A percentile compares a stretch with the other conserved stretches of the same genome.
Conservation (phyloP, 2,888 invertebrate species). For the Dexiosoma caninum region DNA sequence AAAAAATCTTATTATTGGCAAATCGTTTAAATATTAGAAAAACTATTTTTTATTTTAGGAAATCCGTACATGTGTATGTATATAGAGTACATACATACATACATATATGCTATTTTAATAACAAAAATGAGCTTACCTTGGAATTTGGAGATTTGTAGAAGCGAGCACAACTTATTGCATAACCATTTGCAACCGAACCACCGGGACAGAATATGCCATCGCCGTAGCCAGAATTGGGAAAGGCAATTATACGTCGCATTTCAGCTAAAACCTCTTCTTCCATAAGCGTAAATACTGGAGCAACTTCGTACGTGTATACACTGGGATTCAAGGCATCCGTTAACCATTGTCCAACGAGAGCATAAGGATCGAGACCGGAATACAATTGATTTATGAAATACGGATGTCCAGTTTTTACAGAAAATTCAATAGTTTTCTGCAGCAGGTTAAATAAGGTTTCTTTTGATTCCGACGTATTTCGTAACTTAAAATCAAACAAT, state of each 20-base stretch:
- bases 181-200: constrained; percentile 93
- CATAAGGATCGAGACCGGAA: constrained; percentile 90
- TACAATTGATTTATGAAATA: constrained; percentile 93
- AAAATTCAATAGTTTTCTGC: constrained; percentile 87
- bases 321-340: constrained; percentile 92
- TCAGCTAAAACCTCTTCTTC: constrained; percentile 88
- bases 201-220: constrained; percentile 95
- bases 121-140: constrained; percentile 80
- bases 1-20: too few species aligned
- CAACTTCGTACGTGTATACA: constrained; percentile 93
- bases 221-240: constrained; percentile 83
- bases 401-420: constrained; percentile 93
- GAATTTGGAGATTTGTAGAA: constrained; percentile 84
- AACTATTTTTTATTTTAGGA: too few species aligned
- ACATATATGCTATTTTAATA: background rate
- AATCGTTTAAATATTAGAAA: too few species aligned
- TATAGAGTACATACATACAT: too few species aligned
- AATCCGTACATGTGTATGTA: background rate
- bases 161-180: constrained; percentile 92
- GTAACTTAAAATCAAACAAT: constrained; percentile 83
- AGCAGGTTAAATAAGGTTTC: constrained; percentile 83
- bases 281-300: constrained; percentile 92
- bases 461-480: constrained; percentile 81
- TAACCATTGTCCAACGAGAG: constrained; percentile 89
- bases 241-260: constrained; percentile 89